phyloP scores from a whole-genome alignment of 2,113 vertebrate species.

The Mixornis gularis region DNA sequence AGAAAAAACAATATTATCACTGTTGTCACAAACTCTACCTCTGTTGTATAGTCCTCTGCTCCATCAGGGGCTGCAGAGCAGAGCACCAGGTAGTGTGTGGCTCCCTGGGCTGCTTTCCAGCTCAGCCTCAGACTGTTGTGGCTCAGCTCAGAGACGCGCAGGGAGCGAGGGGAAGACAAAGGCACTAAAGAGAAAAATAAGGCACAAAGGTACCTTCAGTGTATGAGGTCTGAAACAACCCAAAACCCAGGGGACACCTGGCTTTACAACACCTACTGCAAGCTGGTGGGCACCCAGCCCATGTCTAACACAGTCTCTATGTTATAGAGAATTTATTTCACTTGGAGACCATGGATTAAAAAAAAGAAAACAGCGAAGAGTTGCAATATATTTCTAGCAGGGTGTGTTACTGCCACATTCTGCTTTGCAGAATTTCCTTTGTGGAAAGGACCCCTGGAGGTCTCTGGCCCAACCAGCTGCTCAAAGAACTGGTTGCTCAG shows the following conservation, averaged over 20 bases:
- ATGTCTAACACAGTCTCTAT: fast-evolving
- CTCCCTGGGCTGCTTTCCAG: constrained; percentile 78
- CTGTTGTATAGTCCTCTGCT: constrained; percentile 52
- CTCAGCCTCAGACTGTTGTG: constrained; percentile 77
- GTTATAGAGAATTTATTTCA: not conserved
- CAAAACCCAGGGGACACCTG: not conserved
- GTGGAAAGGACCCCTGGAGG: not conserved
- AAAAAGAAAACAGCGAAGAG: not conserved
- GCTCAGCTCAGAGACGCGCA: constrained; percentile 76
- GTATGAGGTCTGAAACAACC: not conserved
- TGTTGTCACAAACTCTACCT: constrained; percentile 37
- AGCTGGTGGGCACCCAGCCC: not conserved
- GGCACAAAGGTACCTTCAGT: not conserved
- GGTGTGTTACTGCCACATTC: not conserved
- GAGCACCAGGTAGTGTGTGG: constrained; percentile 84
- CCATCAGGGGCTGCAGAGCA: constrained; percentile 77
- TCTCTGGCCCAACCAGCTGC: not conserved
- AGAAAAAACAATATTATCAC: fast-evolving
- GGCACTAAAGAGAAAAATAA: constrained; percentile 67
- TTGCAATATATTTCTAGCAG: not conserved
- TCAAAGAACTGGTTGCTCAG: not conserved
- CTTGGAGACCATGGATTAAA: not conserved
- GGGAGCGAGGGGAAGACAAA: constrained; percentile 71
- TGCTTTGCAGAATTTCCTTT: not conserved
- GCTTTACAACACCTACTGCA: not conserved